Base-by-base conservation (phyloP, 2,888 invertebrate genomes). In the Rhyacophila evoluta region DNA sequence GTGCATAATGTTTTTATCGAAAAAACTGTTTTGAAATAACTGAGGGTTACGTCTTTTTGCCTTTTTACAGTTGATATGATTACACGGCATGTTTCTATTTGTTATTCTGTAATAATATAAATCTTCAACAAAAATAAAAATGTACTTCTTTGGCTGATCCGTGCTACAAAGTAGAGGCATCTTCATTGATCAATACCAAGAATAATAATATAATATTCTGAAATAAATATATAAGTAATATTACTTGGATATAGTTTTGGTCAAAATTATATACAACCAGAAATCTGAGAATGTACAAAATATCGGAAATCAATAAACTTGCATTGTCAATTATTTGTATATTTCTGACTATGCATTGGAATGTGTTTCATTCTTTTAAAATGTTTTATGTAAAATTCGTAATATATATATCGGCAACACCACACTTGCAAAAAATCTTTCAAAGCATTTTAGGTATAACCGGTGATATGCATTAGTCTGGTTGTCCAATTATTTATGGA, bases 271-370 rank as follows among this genome's bases (percentile, higher is more conserved):
- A 39, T 15, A 39, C 39, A 0, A 15, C 15, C 15, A 12, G 1
- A 1, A 19, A 55, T 55, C 19, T 55, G 55, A 55, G 19, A 55
- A 55, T 55, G 55, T 55, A 55, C 55, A 55, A 55, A 55, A 55
- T 19, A 8, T 55, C 19, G 19, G 15, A 39, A n/a, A 2, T 33
- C 2, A 25, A 25, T 8, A 19, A 39, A 15, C 15, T n/a, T 55
- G 15, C 55, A 55, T 55, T 25, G 55, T 55, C 55, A 55, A 55
- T 55, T 55, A 55, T 55, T 55, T 55, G 19, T 25, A 55, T 8
- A 55, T 55, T 55, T 55, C 19, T 19, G 55, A 55, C 25, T 19
- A 19, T 55, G 12, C 55, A 55, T 55, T 10, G 25, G 19, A 25
- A 55, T 55, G 55, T 55, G 15, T 55, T 41, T 15, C 41, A 38